These are phyloP conservation scores for Calephelis virginiensis DNA, from an alignment of 1,140 invertebrate species.

Conservation along the genomic window DNA sequence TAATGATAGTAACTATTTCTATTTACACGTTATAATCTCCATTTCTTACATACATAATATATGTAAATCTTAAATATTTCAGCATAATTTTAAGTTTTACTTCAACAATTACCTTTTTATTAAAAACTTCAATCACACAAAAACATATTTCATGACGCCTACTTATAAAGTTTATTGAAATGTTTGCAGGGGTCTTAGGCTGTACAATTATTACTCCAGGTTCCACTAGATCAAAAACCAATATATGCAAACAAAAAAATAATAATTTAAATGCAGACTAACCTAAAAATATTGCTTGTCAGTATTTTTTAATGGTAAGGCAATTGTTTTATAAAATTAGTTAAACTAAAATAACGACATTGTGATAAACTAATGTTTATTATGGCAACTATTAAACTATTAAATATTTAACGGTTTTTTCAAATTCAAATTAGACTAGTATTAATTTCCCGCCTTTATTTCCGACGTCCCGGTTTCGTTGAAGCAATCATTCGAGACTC, in stretches of 20 bases:
- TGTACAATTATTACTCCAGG: too few species aligned
- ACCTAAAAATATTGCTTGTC: too few species aligned
- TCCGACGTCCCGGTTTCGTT: constrained; percentile 56
- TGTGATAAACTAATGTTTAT: constrained; percentile 11
- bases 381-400: constrained; percentile 12
- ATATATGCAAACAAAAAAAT: too few species aligned
- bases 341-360: constrained; percentile 1
- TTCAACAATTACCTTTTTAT: not conserved
- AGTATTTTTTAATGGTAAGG: too few species aligned
- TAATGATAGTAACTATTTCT: not conserved
- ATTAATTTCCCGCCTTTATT: constrained; percentile 64
- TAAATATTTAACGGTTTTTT: constrained; percentile 6
- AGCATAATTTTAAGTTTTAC: not conserved
- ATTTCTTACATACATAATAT: not conserved
- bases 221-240: too few species aligned
- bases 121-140: too few species aligned
- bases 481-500: constrained; percentile 59
- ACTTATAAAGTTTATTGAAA: too few species aligned
- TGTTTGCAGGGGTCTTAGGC: too few species aligned
- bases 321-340: not conserved
- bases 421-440: constrained; percentile 5
- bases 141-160: too few species aligned
- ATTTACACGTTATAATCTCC: constrained; percentile 7
- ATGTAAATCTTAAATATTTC: not conserved
- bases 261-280: too few species aligned